A percentile compares a stretch with the other conserved stretches of the same genome.
Conservation (phyloP, 2,797 vertebrate species). For the Platyrinchus mystaceus region DNA sequence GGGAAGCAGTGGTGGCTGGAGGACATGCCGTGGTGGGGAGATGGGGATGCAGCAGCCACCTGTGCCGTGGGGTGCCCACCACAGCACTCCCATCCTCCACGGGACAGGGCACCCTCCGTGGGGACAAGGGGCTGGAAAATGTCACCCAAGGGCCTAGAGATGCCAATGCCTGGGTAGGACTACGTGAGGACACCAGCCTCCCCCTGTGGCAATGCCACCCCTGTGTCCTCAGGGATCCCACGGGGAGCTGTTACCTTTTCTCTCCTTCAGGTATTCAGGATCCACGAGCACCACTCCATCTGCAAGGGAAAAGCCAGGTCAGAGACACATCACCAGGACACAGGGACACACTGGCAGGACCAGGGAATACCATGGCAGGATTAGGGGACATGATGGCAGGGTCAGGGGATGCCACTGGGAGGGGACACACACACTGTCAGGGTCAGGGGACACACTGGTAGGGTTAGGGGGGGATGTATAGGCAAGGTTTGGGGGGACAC, state of each 20-base stretch:
- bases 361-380: background rate
- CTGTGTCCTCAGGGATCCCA: background rate
- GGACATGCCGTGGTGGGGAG: background rate
- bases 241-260: slow-evolving; percentile 76
- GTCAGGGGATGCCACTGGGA: background rate
- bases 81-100: background rate
- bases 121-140: background rate
- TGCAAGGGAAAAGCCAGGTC: slow-evolving; percentile 34
- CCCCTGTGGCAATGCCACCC: background rate
- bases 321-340: accelerated
- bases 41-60: background rate
- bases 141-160: background rate
- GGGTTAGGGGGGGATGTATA: background rate
- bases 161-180: background rate
- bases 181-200: accelerated
- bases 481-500: background rate
- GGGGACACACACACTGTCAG: background rate
- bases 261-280: slow-evolving; percentile 94
- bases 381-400: background rate
- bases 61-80: background rate
- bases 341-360: too few relatives aligned
- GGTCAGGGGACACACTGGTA: background rate
- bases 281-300: slow-evolving; percentile 94
- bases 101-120: accelerated
- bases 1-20: background rate